phyloP scores from a whole-genome alignment of 2,797 vertebrate genomes.

The Pseudochirops corinnae region DNA sequence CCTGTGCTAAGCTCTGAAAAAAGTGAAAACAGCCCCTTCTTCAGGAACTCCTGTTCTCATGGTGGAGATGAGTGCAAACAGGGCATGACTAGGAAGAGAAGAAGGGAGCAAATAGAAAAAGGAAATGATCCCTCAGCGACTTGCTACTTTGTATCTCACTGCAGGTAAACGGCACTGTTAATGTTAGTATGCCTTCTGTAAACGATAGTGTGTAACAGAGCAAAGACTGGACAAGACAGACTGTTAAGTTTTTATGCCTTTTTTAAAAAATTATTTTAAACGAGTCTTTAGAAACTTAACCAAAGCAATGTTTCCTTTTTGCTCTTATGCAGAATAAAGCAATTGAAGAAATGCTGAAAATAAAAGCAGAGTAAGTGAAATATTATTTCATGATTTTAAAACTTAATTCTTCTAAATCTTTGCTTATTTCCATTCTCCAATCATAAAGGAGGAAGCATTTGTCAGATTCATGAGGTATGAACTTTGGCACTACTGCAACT shows the following conservation, averaged over 20 bases:
- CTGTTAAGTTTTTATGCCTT: not conserved
- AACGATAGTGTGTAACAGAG: not conserved
- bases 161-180: not conserved
- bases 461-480: constrained; percentile 3
- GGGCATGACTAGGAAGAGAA: not conserved
- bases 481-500: not conserved
- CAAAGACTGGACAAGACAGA: not conserved
- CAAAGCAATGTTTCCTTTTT: constrained; percentile 60
- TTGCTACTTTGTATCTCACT: not conserved
- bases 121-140: not conserved
- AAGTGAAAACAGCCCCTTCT: not conserved
- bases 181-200: not conserved
- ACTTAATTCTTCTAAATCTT: constrained; percentile 14
- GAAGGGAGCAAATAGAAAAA: not conserved
- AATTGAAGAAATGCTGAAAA: constrained; percentile 87
- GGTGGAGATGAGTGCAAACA: not conserved
- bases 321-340: constrained; percentile 85
- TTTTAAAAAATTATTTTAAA: not conserved
- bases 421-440: constrained; percentile 6
- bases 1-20: not conserved
- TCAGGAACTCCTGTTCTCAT: not conserved
- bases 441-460: constrained; percentile 23
- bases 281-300: constrained; percentile 49
- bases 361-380: constrained; percentile 90
- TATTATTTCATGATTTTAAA: constrained; percentile 42